phyloP scores from a whole-genome alignment of 2,113 vertebrate genomes.

The Notothenia coriiceps region DNA sequence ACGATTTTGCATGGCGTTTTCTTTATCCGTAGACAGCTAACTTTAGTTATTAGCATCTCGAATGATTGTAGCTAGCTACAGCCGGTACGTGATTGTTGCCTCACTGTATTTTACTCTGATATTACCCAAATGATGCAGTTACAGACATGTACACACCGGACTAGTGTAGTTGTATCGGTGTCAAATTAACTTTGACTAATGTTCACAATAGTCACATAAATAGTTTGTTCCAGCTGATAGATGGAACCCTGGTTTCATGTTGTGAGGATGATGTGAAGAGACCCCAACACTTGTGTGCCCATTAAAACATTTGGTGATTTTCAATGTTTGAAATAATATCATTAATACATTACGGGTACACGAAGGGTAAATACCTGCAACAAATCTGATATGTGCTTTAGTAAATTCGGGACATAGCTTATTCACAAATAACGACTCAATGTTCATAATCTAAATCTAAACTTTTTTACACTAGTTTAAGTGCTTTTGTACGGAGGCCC shows the following conservation, averaged over 20 bases:
- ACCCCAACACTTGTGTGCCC: no score
- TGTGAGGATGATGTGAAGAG: neutral
- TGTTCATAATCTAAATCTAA: neutral
- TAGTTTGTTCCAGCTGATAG: neutral
- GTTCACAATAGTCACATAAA: neutral
- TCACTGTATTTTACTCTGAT: neutral
- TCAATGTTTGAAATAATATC: neutral
- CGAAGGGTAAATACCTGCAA: neutral
- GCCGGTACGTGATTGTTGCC: no score
- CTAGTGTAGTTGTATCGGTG: neutral
- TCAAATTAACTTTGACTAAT: neutral
- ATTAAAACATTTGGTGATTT: neutral
- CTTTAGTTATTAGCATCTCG: neutral
- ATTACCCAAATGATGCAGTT: neutral
- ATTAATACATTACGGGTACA: fast-evolving
- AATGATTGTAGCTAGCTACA: conserved; percentile 9
- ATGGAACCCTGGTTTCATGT: neutral
- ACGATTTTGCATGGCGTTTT: fast-evolving
- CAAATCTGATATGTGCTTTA: neutral
- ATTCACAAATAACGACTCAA: neutral
- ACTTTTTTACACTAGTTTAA: neutral
- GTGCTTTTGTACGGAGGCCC: neutral
- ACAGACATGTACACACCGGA: no score
- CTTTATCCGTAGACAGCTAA: neutral
- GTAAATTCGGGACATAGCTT: neutral